phyloP scores from a whole-genome alignment of 2,797 vertebrate species.

The Esox masquinongy region DNA sequence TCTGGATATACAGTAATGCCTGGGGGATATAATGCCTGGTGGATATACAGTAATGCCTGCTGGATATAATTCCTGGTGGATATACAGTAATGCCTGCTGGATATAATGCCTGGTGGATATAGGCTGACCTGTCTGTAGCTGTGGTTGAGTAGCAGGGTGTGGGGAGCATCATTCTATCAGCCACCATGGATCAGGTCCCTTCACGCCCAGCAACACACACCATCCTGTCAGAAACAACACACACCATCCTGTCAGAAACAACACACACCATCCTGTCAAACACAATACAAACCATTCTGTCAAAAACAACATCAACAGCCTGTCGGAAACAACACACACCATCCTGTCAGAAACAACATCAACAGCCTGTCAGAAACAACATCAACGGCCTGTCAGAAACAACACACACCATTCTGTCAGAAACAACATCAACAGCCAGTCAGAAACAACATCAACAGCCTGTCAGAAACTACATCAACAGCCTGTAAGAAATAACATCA shows the following conservation, averaged over 20 bases:
- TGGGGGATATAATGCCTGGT: too few relatives aligned
- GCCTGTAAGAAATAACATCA: too few relatives aligned
- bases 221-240: conserved; percentile 27
- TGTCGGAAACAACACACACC: not conserved
- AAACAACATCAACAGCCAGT: not conserved
- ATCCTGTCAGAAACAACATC: not conserved
- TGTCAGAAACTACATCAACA: not conserved
- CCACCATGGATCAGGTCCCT: conserved; percentile 59
- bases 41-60: too few relatives aligned
- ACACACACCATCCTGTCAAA: not conserved
- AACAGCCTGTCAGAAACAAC: not conserved
- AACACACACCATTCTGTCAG: not conserved
- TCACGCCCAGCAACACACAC: conserved; percentile 29
- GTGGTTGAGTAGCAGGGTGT: conserved; percentile 41
- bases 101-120: not conserved
- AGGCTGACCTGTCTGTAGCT: conserved; percentile 57
- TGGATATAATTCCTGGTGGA: too few relatives aligned
- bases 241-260: not conserved
- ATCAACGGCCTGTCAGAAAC: not conserved
- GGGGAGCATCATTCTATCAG: conserved; percentile 64
- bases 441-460: conserved; percentile 4
- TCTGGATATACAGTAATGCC: too few relatives aligned
- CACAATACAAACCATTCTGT: not conserved
- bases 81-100: too few relatives aligned
- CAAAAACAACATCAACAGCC: conserved; percentile 1